phyloP scores from a whole-genome alignment of 2,113 vertebrate species.

The Cololabis saira region DNA sequence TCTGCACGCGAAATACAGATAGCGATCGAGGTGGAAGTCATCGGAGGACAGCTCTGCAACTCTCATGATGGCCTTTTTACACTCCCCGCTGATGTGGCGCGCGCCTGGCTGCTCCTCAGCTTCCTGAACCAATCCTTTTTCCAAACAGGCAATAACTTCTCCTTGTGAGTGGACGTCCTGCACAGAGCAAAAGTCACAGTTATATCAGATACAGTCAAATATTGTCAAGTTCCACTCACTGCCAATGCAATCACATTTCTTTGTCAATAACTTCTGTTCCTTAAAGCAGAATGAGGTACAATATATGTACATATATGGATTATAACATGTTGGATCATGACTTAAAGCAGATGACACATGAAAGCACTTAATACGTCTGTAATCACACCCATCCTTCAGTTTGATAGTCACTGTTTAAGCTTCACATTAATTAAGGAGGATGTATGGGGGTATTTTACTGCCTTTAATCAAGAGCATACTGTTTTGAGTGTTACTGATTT shows the following conservation, averaged over 20 bases:
- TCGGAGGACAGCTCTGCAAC: constrained; percentile 97
- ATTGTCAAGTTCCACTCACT: background rate
- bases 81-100: constrained; percentile 85
- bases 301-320: no score
- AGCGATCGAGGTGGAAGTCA: constrained; percentile 94
- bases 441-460: no score
- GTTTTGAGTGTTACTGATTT: no score
- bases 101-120: constrained; percentile 85
- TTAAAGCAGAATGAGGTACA: no score
- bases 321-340: no score
- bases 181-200: background rate
- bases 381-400: no score
- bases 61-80: constrained; percentile 95
- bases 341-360: no score
- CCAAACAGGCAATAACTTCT: constrained; percentile 95
- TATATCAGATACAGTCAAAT: background rate
- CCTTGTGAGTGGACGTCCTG: constrained; percentile 97
- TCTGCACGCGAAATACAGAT: constrained; percentile 94
- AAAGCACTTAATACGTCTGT: no score
- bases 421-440: no score
- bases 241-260: background rate
- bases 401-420: no score
- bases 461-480: no score
- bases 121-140: constrained; percentile 92
- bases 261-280: no score